Percentiles rank a stretch among this genome's conserved stretches.
These are phyloP conservation scores for Rhynchomys soricoides DNA, from an alignment of 2,113 vertebrate species.

Conservation along the genomic window DNA sequence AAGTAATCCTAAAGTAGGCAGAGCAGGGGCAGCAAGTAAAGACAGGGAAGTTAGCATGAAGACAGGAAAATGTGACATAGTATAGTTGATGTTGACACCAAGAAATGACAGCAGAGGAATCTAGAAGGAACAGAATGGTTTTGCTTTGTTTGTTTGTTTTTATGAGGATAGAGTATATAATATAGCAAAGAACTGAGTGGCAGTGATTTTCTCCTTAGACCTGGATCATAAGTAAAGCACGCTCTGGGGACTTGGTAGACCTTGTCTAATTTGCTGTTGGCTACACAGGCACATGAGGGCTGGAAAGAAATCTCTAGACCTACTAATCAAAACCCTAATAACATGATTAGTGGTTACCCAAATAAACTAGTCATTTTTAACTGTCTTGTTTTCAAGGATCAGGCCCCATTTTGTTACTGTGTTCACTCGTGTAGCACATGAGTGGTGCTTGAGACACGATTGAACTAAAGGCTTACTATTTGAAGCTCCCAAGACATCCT, in stretches of 20 bases:
- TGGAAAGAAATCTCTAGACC: neutral
- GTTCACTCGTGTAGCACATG: neutral
- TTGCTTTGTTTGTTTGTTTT: neutral
- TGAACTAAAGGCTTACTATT: neutral
- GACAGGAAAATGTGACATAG: neutral
- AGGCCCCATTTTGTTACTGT: neutral
- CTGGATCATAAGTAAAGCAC: neutral
- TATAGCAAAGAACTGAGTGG: neutral
- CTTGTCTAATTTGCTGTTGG: constrained; percentile 1
- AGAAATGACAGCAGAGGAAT: constrained; percentile 2
- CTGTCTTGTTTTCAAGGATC: neutral
- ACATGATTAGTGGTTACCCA: neutral
- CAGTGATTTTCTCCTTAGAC: neutral
- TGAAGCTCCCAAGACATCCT: neutral
- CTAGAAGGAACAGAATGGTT: neutral
- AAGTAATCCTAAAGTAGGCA: neutral
- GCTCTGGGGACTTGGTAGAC: neutral
- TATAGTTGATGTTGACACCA: neutral
- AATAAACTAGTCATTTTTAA: neutral
- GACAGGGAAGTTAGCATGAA: neutral
- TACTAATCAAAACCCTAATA: neutral
- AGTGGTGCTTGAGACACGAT: neutral
- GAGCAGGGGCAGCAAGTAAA: neutral
- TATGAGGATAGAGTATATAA: neutral
- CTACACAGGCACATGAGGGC: neutral